Percentiles rank a stretch among this genome's conserved stretches.
These are phyloP conservation scores for Barnardius zonarius DNA, from an alignment of 2,113 vertebrate species.

Conservation along the genomic window DNA sequence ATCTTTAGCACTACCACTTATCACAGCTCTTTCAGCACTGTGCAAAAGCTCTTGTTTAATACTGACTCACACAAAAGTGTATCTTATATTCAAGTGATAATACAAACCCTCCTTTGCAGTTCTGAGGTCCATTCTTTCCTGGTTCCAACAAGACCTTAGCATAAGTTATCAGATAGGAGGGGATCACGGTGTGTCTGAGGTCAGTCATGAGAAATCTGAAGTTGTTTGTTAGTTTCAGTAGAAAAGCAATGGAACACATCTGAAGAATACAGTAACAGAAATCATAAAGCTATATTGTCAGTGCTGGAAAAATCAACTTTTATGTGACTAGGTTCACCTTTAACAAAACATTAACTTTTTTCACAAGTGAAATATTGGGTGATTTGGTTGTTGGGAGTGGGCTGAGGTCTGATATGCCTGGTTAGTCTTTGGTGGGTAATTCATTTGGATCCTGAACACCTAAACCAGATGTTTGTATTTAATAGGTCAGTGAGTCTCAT, in stretches of 20 bases:
- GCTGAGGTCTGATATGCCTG: constrained; percentile 27
- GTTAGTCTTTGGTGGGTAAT: constrained; percentile 60
- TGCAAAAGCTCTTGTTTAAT: not conserved
- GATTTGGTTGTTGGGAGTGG: constrained; percentile 23
- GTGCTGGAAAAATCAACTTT: constrained; percentile 26
- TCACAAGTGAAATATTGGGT: constrained; percentile 45
- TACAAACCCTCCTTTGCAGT: not conserved
- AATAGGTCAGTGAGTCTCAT: constrained; percentile 63
- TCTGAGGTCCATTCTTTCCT: not conserved
- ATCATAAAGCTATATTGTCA: constrained; percentile 41
- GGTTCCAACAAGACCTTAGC: not conserved
- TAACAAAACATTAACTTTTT: constrained; percentile 45
- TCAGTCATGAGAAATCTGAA: not conserved
- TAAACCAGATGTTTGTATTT: constrained; percentile 67
- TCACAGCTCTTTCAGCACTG: not conserved
- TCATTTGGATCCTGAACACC: constrained; percentile 59
- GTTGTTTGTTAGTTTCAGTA: not conserved
- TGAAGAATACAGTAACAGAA: not conserved
- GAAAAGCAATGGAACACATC: not conserved
- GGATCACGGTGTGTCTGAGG: not conserved
- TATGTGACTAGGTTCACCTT: not conserved
- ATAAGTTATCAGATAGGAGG: not conserved
- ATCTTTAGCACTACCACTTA: not conserved
- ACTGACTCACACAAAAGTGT: not conserved
- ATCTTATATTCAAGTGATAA: not conserved